These are phyloP conservation scores for Oncorhynchus masou DNA, from an alignment of 2,113 vertebrate genomes.

Conservation along the genomic window DNA sequence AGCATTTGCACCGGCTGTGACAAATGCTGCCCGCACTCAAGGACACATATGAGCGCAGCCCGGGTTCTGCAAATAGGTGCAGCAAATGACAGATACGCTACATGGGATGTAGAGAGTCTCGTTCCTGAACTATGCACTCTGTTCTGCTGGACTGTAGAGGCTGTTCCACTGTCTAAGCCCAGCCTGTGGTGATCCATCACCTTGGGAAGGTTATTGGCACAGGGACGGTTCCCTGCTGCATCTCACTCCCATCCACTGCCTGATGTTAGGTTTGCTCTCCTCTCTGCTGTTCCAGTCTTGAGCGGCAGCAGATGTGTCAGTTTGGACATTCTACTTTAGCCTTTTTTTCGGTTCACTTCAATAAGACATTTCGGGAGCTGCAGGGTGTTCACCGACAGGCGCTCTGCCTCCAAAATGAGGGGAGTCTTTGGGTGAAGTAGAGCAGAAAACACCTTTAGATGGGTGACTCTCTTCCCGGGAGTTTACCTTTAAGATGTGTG, in stretches of 20 bases:
- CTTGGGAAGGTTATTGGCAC: background rate
- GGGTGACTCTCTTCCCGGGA: slow-evolving; percentile 17
- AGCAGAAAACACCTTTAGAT: slow-evolving; percentile 34
- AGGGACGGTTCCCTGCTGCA: slow-evolving; percentile 3
- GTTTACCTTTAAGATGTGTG: slow-evolving; percentile 14
- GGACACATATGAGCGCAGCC: slow-evolving; percentile 23
- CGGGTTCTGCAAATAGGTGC: background rate
- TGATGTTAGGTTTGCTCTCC: background rate
- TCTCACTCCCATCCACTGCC: background rate
- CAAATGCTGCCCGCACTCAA: slow-evolving; percentile 51
- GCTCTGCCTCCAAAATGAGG: slow-evolving; percentile 20
- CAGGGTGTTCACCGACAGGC: slow-evolving; percentile 32
- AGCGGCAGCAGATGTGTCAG: slow-evolving; percentile 7
- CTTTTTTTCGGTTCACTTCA: slow-evolving; percentile 1
- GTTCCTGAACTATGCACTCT: slow-evolving; percentile 54
- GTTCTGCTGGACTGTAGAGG: slow-evolving; percentile 19
- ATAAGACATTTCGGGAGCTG: slow-evolving; percentile 18
- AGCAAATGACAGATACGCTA: slow-evolving; percentile 41
- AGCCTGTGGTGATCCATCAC: slow-evolving; percentile 60
- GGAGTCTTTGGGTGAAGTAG: slow-evolving; percentile 29
- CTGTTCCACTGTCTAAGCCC: slow-evolving; percentile 29
- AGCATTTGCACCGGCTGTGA: slow-evolving; percentile 43
- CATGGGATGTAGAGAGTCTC: slow-evolving; percentile 32
- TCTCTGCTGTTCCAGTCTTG: background rate
- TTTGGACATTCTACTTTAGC: slow-evolving; percentile 13